Conservation (phyloP, 2,797 vertebrate genomes). For the Aphelocoma californica region DNA sequence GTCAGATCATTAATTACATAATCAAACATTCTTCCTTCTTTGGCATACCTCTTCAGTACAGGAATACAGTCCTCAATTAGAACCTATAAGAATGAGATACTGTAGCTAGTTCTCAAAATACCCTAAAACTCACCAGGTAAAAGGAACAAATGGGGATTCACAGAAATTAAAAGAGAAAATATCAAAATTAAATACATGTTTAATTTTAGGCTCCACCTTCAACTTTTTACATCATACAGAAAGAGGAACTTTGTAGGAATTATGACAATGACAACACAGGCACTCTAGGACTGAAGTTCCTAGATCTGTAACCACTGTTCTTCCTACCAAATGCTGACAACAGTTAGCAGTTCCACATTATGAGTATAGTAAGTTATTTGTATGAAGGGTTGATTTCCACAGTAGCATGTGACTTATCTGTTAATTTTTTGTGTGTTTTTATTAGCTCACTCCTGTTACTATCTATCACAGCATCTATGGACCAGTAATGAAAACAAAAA, state of each 20-base stretch:
- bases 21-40: slow-evolving; percentile 94
- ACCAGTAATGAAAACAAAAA: neutral
- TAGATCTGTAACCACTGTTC: neutral
- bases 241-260: neutral
- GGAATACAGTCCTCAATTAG: slow-evolving; percentile 97
- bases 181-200: neutral
- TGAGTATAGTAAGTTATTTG: fast-evolving
- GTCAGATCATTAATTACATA: slow-evolving; percentile 99
- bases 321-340: neutral
- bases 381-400: neutral
- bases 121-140: neutral
- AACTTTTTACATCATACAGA: neutral
- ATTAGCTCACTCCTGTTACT: neutral
- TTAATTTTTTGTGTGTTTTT: neutral
- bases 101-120: neutral
- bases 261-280: neutral
- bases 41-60: slow-evolving; percentile 93
- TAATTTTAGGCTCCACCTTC: neutral
- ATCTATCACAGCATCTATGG: neutral
- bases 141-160: neutral
- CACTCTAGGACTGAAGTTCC: neutral
- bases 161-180: neutral
- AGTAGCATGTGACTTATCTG: neutral
- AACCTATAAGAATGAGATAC: slow-evolving; percentile 78
- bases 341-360: neutral